Evolutionary conservation across 2,797 vertebrate species (phyloP).

Genomic region (Eupleurogrammus muticus): DNA sequence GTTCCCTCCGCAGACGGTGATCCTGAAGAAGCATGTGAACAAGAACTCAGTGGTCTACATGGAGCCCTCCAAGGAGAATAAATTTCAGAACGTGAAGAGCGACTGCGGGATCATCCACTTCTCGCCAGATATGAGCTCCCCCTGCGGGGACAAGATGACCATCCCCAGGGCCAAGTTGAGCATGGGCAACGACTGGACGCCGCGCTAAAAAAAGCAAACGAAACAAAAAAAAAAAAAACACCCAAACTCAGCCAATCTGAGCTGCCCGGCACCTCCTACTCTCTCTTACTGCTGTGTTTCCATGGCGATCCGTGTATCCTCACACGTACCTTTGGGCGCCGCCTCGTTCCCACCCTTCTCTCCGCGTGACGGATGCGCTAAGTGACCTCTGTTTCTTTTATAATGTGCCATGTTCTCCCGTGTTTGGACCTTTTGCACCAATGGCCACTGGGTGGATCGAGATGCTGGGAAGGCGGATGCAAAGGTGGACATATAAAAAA

Average conservation of each 20-base stretch:
- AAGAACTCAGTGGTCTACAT: conserved; percentile 86
- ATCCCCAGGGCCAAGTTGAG: conserved; percentile 85
- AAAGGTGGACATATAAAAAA: conserved; percentile 36
- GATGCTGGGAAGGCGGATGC: conserved; percentile 41
- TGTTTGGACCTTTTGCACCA: conserved; percentile 52
- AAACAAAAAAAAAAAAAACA: conserved; percentile 63
- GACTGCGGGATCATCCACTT: conserved; percentile 84
- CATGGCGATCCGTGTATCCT: conserved; percentile 37
- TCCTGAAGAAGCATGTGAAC: conserved; percentile 87
- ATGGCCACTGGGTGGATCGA: conserved; percentile 45
- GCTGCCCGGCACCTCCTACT: conserved; percentile 52
- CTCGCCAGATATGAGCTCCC: conserved; percentile 78
- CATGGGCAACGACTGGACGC: conserved; percentile 74
- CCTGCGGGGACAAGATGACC: conserved; percentile 80
- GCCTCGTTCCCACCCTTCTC: conserved; percentile 43
- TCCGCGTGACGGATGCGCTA: conserved; percentile 52
- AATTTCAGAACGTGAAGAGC: conserved; percentile 83
- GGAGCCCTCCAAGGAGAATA: conserved; percentile 87
- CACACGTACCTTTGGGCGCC: conserved; percentile 37
- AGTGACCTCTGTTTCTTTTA: conserved; percentile 44
- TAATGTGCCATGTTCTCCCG: conserved; percentile 41
- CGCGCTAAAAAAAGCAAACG: conserved; percentile 72
- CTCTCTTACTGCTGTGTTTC: conserved; percentile 57
- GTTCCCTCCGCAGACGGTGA: conserved; percentile 79
- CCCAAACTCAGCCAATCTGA: conserved; percentile 44